Conservation (phyloP, 2,113 vertebrate species). For the Takifugu bimaculatus region DNA sequence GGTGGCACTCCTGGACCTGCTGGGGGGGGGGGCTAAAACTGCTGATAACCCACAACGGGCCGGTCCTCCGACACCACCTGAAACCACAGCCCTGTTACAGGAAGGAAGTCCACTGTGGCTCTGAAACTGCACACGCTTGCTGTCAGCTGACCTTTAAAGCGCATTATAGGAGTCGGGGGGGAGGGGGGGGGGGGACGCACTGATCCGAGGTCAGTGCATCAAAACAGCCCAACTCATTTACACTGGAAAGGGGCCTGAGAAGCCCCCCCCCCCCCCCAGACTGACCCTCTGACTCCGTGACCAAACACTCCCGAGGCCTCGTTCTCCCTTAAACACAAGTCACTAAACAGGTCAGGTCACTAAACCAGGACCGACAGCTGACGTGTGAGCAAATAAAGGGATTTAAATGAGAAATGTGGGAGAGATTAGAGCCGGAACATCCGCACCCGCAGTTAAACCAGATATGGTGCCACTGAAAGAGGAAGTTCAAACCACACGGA, state of each 20-base stretch:
- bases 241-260: too few species aligned
- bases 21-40: too few species aligned
- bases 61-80: too few species aligned
- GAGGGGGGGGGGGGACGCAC: neutral
- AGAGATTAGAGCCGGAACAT: too few species aligned
- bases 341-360: neutral
- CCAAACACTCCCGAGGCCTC: conserved; percentile 4
- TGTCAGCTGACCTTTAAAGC: conserved; percentile 47
- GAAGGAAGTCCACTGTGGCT: conserved; percentile 42
- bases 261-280: conserved; percentile 1
- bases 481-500: too few species aligned
- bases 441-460: too few species aligned
- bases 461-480: too few species aligned
- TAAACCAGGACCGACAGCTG: neutral
- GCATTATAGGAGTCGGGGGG: neutral
- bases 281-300: conserved; percentile 24
- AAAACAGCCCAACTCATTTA: neutral
- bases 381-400: neutral
- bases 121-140: conserved; percentile 7
- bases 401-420: too few species aligned
- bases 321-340: neutral
- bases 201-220: neutral
- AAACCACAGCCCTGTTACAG: neutral
- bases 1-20: too few species aligned
- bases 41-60: too few species aligned